These are phyloP conservation scores for Anarhynchus alexandrinus DNA, from an alignment of 2,113 vertebrate genomes.

Conservation along the genomic window DNA sequence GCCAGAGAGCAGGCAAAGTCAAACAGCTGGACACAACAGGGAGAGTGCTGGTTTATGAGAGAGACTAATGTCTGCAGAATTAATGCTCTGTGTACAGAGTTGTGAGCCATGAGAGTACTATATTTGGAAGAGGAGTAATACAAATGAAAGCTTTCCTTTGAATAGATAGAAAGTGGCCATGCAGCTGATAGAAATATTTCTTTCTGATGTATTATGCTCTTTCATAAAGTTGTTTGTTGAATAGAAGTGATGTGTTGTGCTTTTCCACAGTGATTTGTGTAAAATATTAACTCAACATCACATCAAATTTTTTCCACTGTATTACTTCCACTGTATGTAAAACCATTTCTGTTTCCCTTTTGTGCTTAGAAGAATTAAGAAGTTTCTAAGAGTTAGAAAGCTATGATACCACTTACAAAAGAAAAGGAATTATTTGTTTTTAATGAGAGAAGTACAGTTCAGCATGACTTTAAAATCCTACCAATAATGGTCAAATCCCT, in stretches of 20 bases:
- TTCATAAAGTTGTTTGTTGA: not conserved
- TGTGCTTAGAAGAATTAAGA: not conserved
- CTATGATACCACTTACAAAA: not conserved
- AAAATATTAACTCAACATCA: slow-evolving; percentile 1
- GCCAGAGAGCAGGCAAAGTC: not conserved
- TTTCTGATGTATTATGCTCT: slow-evolving; percentile 52
- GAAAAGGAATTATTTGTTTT: not conserved
- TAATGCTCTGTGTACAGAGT: not conserved
- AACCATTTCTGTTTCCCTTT: not conserved
- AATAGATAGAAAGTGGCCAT: not conserved
- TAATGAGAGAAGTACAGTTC: not conserved
- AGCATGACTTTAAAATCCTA: not conserved
- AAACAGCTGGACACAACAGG: not conserved
- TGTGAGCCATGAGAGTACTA: not conserved
- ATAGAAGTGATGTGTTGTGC: not conserved
- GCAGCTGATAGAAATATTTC: not conserved
- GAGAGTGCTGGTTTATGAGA: not conserved
- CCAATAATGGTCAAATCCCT: not conserved
- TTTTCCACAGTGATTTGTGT: not conserved
- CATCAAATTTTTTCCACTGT: not conserved
- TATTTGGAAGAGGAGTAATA: not conserved
- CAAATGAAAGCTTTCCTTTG: not conserved
- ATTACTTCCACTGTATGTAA: not conserved
- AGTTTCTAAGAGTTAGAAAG: not conserved
- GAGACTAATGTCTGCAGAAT: not conserved